phyloP scores from a whole-genome alignment of 2,113 vertebrate genomes.

The Noctilio leporinus region DNA sequence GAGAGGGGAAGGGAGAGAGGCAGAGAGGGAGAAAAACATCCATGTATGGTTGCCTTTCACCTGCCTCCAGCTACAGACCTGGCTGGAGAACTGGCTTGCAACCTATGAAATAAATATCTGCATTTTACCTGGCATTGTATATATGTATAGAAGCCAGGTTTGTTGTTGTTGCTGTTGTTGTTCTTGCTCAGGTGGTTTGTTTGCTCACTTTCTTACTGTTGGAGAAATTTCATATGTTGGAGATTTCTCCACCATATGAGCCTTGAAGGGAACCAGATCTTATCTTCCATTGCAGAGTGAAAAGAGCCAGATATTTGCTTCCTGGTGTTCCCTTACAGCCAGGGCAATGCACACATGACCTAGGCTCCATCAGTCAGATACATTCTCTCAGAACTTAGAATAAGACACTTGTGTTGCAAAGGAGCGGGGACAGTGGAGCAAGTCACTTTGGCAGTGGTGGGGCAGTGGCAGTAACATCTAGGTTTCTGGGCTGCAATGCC shows the following conservation, averaged over 20 bases:
- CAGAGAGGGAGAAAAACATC: no score
- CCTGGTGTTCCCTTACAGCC: neutral
- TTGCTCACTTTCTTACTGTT: neutral
- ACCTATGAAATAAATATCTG: neutral
- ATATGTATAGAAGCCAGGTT: neutral
- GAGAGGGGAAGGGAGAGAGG: no score
- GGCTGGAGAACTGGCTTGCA: no score
- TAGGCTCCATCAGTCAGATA: neutral
- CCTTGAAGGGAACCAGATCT: neutral
- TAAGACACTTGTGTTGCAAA: neutral
- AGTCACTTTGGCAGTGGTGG: neutral
- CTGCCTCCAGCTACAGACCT: no score
- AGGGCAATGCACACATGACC: no score
- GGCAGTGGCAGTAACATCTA: neutral
- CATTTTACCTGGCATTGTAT: neutral
- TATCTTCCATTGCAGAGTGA: neutral
- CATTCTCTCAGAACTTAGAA: neutral
- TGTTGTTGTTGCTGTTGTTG: neutral
- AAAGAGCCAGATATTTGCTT: neutral
- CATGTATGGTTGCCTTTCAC: no score
- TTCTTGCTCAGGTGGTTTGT: neutral
- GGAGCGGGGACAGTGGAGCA: neutral
- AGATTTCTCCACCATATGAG: neutral
- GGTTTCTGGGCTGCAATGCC: neutral
- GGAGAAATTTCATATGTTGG: no score